phyloP scores from a whole-genome alignment of 2,113 vertebrate genomes.

The Mungos mungo region DNA sequence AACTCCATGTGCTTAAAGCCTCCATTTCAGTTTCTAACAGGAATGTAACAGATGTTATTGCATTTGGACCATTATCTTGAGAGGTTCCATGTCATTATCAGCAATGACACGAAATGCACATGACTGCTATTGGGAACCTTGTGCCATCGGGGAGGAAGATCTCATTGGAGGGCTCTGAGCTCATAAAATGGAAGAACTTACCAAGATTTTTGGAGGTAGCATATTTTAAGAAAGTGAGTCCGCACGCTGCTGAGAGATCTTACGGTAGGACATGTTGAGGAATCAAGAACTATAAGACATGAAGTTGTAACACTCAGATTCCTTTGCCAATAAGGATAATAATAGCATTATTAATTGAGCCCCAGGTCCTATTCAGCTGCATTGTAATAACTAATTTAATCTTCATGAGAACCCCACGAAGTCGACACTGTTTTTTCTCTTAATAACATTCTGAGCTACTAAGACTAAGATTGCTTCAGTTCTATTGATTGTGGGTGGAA shows the following conservation, averaged over 20 bases:
- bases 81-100: slow-evolving; percentile 74
- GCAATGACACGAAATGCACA: slow-evolving; percentile 72
- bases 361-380: not conserved
- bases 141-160: slow-evolving; percentile 46
- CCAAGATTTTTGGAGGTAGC: not conserved
- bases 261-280: not conserved
- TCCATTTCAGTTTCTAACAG: slow-evolving; percentile 10
- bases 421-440: not conserved
- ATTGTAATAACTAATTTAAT: not conserved
- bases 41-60: slow-evolving; percentile 77
- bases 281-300: not conserved
- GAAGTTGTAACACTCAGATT: not conserved
- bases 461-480: not conserved
- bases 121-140: slow-evolving; percentile 45
- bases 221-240: slow-evolving; percentile 21
- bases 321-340: not conserved
- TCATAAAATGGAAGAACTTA: slow-evolving; percentile 65
- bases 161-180: slow-evolving; percentile 62
- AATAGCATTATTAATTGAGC: not conserved
- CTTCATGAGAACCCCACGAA: not conserved
- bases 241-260: slow-evolving; percentile 26
- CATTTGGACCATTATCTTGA: slow-evolving; percentile 73
- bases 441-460: not conserved
- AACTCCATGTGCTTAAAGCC: slow-evolving; percentile 59
- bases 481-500: not conserved